A percentile compares a stretch with the other conserved stretches of the same genome.
Conservation (phyloP, 2,888 invertebrate genomes). For the Tanytarsus gracilentus region DNA sequence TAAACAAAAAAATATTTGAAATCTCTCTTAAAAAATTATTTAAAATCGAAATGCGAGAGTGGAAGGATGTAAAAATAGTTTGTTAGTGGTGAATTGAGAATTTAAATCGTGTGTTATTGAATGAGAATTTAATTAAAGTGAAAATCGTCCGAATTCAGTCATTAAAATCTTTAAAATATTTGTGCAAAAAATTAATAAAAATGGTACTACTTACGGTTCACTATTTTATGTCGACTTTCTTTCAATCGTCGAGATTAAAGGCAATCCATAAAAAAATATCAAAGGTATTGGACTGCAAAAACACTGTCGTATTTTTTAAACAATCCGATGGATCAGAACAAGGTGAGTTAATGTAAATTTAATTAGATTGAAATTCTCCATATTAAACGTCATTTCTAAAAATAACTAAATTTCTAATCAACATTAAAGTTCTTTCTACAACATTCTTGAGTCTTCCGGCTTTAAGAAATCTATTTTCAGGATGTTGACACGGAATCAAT, state of each 20-base stretch:
- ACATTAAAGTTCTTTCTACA: too few relatives aligned
- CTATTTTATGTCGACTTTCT: slow-evolving; percentile 73
- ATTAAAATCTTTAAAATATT: neutral
- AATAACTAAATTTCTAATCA: too few relatives aligned
- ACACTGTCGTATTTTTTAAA: slow-evolving; percentile 44
- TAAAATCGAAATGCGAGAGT: too few relatives aligned
- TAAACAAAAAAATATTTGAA: too few relatives aligned
- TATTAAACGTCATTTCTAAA: too few relatives aligned
- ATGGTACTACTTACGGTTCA: slow-evolving; percentile 68
- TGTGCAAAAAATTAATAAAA: slow-evolving; percentile 8
- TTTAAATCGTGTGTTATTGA: too few relatives aligned
- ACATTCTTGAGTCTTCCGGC: too few relatives aligned
- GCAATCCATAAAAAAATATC: slow-evolving; percentile 57
- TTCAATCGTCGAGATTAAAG: slow-evolving; percentile 70
- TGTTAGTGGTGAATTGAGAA: too few relatives aligned
- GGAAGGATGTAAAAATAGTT: too few relatives aligned
- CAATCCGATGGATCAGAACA: slow-evolving; percentile 2
- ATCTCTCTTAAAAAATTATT: too few relatives aligned
- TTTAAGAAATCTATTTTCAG: neutral
- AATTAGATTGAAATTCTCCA: too few relatives aligned
- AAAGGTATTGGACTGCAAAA: neutral
- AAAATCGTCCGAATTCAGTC: neutral
- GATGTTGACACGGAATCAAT: slow-evolving; percentile 1
- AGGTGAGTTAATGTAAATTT: neutral
- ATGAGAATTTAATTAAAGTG: too few relatives aligned